Base-by-base conservation (phyloP, 1,140 invertebrate species). In the Stegodyphus mimosarum region DNA sequence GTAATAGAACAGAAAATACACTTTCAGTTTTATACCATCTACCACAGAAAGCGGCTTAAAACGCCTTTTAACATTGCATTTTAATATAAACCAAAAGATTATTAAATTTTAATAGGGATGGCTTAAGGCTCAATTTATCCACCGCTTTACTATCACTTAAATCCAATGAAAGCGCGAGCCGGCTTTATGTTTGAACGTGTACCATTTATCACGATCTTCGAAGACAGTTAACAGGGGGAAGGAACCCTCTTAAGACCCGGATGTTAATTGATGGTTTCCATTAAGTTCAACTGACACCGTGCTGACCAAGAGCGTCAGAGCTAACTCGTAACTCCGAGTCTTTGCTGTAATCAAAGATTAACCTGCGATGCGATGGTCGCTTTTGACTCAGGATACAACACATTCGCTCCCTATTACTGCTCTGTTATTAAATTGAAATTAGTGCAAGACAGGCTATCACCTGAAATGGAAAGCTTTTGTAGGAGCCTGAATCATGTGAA, bases 221-320 rank as follows among this genome's bases (percentile, higher is more conserved):
- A 74, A 52, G 72, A 74, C 52, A 74, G 72, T 60, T 74, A 74
- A 74, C 71, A 73, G 50, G 33, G 53, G 72, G 52, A 17, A 17
- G 17, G 53, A 52, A 60, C 9, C 33, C 33, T 33, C 55, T 60
- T 60, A 60, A 60, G 55, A 60, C 15, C 53, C 11, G 18, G 74
- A 74, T 66, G 74, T 64, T 76, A 76, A 76, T 64, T 76, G 74
- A 76, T 64, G 74, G 48, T 76, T 76, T 50, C 74, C 53, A 64
- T 76, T 76, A 76, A 49, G 60, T 48, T 33, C 50, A 63, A 64
- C 13, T 76, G 74, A 76, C 74, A 76, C 55, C 60, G 50, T 60
- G 60, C 60, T 76, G 15, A 50, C 74, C 49, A 50, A 66, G 53
- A 76, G 17, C 74, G 2, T 15, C 72, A 60, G 18, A 5, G 9